Evolutionary conservation across 2,113 vertebrate genomes (phyloP).

Genomic region (Athene noctua): DNA sequence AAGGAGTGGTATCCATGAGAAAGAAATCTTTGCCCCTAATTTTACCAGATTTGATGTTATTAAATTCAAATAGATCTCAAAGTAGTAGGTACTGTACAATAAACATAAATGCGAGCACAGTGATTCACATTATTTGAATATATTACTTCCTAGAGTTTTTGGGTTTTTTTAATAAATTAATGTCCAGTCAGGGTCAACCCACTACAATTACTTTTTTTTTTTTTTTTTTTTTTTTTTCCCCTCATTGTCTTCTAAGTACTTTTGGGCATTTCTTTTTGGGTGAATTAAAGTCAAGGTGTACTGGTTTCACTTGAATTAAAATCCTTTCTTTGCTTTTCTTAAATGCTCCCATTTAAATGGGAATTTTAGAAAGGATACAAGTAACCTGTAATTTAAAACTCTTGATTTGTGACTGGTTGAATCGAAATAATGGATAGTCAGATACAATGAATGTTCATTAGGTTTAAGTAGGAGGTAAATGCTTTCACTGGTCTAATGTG

Average conservation of each 20-base stretch:
- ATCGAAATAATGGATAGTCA: background rate
- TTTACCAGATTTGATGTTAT: background rate
- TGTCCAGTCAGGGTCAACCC: too few relatives aligned
- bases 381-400: conserved; percentile 1
- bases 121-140: background rate
- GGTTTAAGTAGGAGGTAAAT: background rate
- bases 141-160: background rate
- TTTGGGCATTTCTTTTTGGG: background rate
- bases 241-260: background rate
- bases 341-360: background rate
- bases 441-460: background rate
- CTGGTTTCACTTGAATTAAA: background rate
- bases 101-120: background rate
- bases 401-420: background rate
- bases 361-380: background rate
- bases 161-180: background rate
- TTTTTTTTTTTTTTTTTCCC: too few relatives aligned
- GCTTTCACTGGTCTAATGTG: background rate
- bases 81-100: background rate
- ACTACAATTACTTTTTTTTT: background rate
- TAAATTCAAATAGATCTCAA: background rate
- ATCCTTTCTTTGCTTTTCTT: background rate
- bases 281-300: background rate
- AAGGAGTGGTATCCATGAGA: background rate
- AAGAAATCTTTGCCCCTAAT: background rate